A percentile compares a stretch with the other conserved stretches of the same genome.
Conservation (phyloP, 2,113 vertebrate species). For the Poicephalus gulielmi region DNA sequence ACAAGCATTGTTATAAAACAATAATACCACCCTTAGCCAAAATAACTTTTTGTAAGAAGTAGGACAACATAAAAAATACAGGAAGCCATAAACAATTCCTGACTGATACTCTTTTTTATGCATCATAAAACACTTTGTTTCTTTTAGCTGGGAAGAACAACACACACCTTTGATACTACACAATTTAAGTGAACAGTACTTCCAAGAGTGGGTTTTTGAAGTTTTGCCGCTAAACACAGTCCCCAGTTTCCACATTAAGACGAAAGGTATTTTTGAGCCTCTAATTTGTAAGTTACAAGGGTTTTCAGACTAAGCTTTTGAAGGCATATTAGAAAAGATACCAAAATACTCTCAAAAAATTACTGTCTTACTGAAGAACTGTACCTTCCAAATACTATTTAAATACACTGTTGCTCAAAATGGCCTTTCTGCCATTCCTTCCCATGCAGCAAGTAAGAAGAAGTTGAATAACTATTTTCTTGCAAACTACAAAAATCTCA, state of each 20-base stretch:
- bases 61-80: conserved; percentile 33
- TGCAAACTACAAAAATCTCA: neutral
- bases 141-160: neutral
- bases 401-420: rapidly evolving
- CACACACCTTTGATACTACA: neutral
- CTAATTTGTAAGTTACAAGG: neutral
- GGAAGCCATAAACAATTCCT: conserved; percentile 60
- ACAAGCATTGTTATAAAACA: conserved; percentile 58
- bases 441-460: neutral
- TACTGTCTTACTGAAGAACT: neutral
- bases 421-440: neutral
- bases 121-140: conserved; percentile 10
- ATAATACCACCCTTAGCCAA: conserved; percentile 33
- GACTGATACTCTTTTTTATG: conserved; percentile 10
- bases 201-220: neutral
- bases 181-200: neutral
- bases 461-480: neutral
- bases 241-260: neutral
- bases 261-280: neutral
- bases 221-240: neutral
- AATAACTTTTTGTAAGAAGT: neutral
- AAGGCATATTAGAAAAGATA: neutral
- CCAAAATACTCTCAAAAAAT: neutral
- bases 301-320: neutral
- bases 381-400: neutral